Evolutionary conservation across 2,797 vertebrate genomes (phyloP), one percentile per base, ranked within the genome.

Genomic region (Pygocentrus nattereri): DNA sequence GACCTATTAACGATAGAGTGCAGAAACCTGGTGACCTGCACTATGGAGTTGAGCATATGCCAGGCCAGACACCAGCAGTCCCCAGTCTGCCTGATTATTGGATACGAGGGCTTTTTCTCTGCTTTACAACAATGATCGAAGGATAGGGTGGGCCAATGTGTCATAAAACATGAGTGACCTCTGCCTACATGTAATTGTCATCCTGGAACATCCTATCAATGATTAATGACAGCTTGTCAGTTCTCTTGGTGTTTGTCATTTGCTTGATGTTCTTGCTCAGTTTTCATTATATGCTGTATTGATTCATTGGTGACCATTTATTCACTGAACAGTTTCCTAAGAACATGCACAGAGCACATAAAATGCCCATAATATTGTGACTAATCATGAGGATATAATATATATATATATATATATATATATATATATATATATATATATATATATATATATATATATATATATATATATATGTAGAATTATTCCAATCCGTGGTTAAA

Each of bases 11-110:
- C 89, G 88, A 81, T 85, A 88, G 77, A 91, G 83, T 78, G 19
- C 30, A 82, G 91, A 89, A 93, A 91, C 87, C 85, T 88, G 82
- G 86, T 90, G 91, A 93, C 92, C 90, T 89, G 88, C 87, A 88
- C 89, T 88, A 88, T 88, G 87, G 91, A 82, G 88, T 85, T 87
- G 93, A 93, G 93, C 93, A 95, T 95, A 94, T 95, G 94, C 87
- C 90, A 88, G 90, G 91, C 90, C 88, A 93, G 91, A 92, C 91
- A 90, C 85, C 91, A 92, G 90, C 86, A 90, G 84, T 84, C 88
- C 86, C 90, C 88, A 78, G 76, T 80, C 74, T 78, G 74, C 78
- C 76, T 88, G 88, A 93, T 95, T 94, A 96, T 92, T 94, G 94
- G 94, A 94, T 95, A 95, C 95, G 93, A 94, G 93, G 91, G 87